phyloP scores from a whole-genome alignment of 2,113 vertebrate genomes.

The Bubo scandiacus region DNA sequence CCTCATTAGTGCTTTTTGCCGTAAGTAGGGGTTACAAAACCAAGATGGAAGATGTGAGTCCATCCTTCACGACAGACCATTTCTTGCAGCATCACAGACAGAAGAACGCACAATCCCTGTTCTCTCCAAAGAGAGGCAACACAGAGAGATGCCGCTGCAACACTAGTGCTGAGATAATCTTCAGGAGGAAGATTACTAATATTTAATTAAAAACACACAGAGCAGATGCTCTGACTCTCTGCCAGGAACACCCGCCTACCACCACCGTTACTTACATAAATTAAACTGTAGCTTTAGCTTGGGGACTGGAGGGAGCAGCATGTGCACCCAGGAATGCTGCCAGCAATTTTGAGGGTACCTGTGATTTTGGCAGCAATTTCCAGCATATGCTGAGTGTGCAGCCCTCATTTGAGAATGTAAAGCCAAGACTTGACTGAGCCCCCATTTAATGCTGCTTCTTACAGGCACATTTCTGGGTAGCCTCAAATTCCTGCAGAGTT shows the following conservation, averaged over 20 bases:
- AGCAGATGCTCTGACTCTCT: background rate
- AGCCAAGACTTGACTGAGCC: background rate
- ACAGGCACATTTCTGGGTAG: background rate
- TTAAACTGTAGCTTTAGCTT: background rate
- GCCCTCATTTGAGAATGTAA: background rate
- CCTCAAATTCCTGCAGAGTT: background rate
- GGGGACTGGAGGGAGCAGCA: background rate
- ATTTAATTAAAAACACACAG: background rate
- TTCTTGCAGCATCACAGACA: background rate
- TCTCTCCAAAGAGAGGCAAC: background rate
- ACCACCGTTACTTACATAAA: background rate
- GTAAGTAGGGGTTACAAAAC: background rate
- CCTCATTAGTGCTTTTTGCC: background rate
- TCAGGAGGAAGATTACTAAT: background rate
- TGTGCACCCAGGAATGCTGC: accelerated
- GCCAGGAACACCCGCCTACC: background rate
- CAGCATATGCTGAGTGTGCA: background rate
- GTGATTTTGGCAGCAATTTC: background rate
- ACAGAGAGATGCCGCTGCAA: background rate
- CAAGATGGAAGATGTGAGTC: background rate
- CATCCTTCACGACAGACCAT: accelerated
- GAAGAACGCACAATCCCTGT: background rate
- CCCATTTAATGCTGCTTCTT: background rate
- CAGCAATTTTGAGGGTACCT: background rate
- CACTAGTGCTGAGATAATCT: background rate